Percentiles rank a stretch among this genome's conserved stretches.
These are phyloP conservation scores for Rotaria socialis DNA, from an alignment of 2,888 invertebrate genomes.

Conservation along the genomic window DNA sequence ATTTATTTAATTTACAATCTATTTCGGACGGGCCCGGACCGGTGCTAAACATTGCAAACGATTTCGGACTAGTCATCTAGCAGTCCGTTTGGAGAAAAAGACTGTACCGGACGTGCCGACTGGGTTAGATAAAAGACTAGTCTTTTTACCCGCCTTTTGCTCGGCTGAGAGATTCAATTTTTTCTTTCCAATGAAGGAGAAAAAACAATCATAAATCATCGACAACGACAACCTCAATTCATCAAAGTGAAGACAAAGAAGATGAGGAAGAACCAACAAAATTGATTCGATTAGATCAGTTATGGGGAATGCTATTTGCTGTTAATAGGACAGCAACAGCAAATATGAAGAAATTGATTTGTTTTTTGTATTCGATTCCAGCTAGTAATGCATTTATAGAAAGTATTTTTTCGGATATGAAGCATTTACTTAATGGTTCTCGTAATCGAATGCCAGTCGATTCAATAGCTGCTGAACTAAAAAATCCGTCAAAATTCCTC, in stretches of 20 bases:
- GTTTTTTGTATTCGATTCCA: not conserved
- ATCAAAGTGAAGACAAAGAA: not conserved
- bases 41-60: too few relatives aligned
- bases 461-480: not conserved
- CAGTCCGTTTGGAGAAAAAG: too few relatives aligned
- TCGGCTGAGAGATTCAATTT: too few relatives aligned
- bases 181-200: too few relatives aligned
- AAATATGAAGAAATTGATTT: not conserved
- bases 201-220: not conserved
- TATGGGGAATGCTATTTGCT: not conserved
- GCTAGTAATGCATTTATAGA: too few relatives aligned
- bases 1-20: too few relatives aligned
- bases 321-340: not conserved
- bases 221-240: not conserved
- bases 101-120: too few relatives aligned
- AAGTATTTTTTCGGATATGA: not conserved
- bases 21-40: too few relatives aligned
- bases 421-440: not conserved
- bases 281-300: not conserved
- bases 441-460: not conserved
- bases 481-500: not conserved
- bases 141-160: too few relatives aligned
- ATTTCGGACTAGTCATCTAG: too few relatives aligned
- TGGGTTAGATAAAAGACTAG: too few relatives aligned
- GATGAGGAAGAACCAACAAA: not conserved